phyloP scores from a whole-genome alignment of 2,797 vertebrate genomes.

The Sebastes hopkinsi region DNA sequence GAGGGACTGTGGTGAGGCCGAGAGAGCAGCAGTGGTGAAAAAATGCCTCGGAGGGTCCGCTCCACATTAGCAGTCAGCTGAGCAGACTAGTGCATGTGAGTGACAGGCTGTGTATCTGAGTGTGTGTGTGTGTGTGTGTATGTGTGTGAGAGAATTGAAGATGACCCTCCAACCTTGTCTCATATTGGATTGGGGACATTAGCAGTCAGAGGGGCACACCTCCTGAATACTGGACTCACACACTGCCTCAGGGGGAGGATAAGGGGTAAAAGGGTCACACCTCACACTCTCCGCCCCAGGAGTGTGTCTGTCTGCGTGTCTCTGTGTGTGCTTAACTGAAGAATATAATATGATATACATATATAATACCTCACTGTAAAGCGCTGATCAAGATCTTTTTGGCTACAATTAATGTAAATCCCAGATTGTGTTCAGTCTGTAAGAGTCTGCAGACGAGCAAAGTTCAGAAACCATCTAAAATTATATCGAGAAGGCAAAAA shows the following conservation, averaged over 20 bases:
- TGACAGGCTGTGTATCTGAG: constrained; percentile 54
- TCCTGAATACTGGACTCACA: constrained; percentile 61
- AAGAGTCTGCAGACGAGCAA: background rate
- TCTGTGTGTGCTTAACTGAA: constrained; percentile 3
- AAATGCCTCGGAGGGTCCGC: constrained; percentile 35
- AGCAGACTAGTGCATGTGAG: constrained; percentile 49
- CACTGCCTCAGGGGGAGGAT: constrained; percentile 48
- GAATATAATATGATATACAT: background rate
- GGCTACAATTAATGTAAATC: constrained; percentile 28
- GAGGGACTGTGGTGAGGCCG: constrained; percentile 4
- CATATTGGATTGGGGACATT: constrained; percentile 67
- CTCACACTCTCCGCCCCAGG: constrained; percentile 22
- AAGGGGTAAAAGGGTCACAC: constrained; percentile 59
- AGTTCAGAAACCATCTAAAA: background rate
- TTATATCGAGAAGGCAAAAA: constrained; percentile 2
- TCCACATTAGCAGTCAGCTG: constrained; percentile 70
- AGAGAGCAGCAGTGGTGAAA: constrained; percentile 7
- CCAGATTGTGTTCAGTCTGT: background rate
- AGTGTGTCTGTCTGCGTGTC: constrained; percentile 6
- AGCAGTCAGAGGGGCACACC: constrained; percentile 70
- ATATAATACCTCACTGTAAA: background rate
- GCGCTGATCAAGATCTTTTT: background rate
- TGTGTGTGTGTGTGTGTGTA: constrained; percentile 25
- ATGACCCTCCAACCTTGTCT: constrained; percentile 72
- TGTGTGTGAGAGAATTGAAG: constrained; percentile 42